Evolutionary conservation across 2,113 vertebrate genomes (phyloP).

Genomic region (Austrofundulus limnaeus): DNA sequence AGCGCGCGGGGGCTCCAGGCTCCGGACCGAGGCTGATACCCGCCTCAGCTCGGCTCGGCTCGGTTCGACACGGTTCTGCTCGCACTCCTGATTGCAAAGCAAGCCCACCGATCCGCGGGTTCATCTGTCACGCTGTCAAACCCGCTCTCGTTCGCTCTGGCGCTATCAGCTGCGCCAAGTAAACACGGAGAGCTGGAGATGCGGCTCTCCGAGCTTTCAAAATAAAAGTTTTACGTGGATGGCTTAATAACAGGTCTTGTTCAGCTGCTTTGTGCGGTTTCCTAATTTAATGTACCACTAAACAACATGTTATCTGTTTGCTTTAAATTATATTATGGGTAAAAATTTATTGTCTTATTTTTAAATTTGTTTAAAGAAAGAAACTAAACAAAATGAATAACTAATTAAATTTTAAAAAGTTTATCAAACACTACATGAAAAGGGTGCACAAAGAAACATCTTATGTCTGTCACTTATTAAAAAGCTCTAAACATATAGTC

Average conservation of each 20-base stretch:
- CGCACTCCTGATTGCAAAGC: slow-evolving; percentile 4
- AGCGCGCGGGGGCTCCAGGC: slow-evolving; percentile 4
- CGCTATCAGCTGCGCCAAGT: slow-evolving; percentile 38
- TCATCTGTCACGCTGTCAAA: slow-evolving; percentile 41
- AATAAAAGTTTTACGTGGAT: slow-evolving; percentile 12
- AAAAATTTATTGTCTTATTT: no score
- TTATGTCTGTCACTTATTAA: no score
- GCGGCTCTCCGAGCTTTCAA: slow-evolving; percentile 13
- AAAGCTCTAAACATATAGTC: no score
- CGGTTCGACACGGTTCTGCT: no score
- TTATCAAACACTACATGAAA: no score
- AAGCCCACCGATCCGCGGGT: slow-evolving; percentile 12
- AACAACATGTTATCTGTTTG: no score
- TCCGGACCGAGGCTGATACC: neutral
- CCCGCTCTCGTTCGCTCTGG: slow-evolving; percentile 20
- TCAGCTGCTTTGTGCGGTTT: neutral
- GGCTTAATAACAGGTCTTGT: neutral
- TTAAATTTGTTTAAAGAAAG: no score
- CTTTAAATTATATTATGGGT: no score
- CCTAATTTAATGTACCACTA: neutral
- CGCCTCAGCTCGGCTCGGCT: neutral
- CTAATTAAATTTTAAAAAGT: no score
- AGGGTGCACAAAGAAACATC: no score
- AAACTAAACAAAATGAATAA: no score
- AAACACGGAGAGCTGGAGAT: neutral